Base-by-base conservation (phyloP, 2,113 vertebrate species). In the Eclectus roratus region DNA sequence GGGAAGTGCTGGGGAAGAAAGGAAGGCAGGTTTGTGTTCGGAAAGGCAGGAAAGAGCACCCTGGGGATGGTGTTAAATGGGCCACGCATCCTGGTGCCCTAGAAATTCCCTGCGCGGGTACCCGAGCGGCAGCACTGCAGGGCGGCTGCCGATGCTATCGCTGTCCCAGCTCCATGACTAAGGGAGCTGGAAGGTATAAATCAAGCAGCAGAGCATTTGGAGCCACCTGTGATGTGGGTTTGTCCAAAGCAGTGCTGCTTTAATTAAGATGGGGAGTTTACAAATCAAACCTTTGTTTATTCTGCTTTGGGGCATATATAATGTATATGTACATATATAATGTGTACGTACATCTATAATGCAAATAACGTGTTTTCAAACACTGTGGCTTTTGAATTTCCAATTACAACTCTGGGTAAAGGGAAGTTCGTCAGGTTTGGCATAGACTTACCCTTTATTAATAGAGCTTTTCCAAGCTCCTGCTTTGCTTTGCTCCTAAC, bases 221-320 rank as follows among this genome's bases (percentile, higher is more conserved):
- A 95, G 90, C 92, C 39, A 95, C 93, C 95, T 95, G 90, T 95
- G 77, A 8, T 80, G 91, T 83, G 94, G 94, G 89, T 85, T 94
- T 55, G 91, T 94, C 94, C 94, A 83, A 78, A 73, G 95, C 88
- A n/a, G 71, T 0, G 72, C 92, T 20, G 90, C 88, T 91, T 88
- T 96, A 89, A 96, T 96, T 82, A 89, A 70, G 91, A 88, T 2
- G 35, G 68, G 56, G 93, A 60, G 96, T 72, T 95, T 96, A 91
- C 94, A 94, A 89, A 92, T 84, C 91, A 41, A 91, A 81, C 94
- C 94, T 86, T 84, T 96, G 95, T 97, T 96, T 96, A 74, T 83
- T 95, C 85, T 90, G 93, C 96, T 91, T 60, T 71, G 94, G 96
- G 96, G 93, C 93, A 96, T 74, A 74, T 90, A 93, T 77, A 96